Evolutionary conservation across 2,113 vertebrate species (phyloP), one percentile per base, ranked within the genome.

Genomic region (Spea bombifrons): DNA sequence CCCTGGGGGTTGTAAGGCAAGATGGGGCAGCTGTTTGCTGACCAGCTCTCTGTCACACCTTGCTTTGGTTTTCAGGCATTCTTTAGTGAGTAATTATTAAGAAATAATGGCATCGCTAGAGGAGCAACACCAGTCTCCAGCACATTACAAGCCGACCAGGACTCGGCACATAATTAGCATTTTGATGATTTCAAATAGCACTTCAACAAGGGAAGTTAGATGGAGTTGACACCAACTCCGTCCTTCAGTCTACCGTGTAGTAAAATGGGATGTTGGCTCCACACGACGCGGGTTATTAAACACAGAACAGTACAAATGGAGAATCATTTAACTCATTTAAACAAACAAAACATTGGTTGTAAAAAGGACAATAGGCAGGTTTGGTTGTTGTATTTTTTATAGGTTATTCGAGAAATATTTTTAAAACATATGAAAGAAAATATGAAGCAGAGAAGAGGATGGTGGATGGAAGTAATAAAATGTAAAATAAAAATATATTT

Each of bases 11-110:
- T 15, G 63, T 49, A 67, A 86, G 88, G 90, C 87, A 86, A 86
- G 87, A 82, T 85, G 84, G 84, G 88, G 85, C 88, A 93, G 91
- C 87, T 91, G 89, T 87, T 90, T 83, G 78, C 85, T 90, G 90
- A 87, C 91, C 87, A 84, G 85, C 80, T 66, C 85, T 73, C 82
- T 82, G 84, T 90, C 89, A 90, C 91, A 93, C 87, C 91, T 92
- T 85, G 83, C 81, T 79, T 85, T 63, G 73, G 72, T 80, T 88
- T 85, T 85, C 61, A 83, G 87, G 84, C 91, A 83, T 87, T 85
- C 81, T 86, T 81, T 81, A 83, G 84, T 82, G 83, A 86, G 84
- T 84, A 86, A 90, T 89, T 88, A 88, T 88, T 84, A 84, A 85
- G 79, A 84, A 88, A 89, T 84, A 85, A 88, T 84, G 85, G 86